phyloP scores from a whole-genome alignment of 2,797 vertebrate genomes.

The Amniataba percoides region DNA sequence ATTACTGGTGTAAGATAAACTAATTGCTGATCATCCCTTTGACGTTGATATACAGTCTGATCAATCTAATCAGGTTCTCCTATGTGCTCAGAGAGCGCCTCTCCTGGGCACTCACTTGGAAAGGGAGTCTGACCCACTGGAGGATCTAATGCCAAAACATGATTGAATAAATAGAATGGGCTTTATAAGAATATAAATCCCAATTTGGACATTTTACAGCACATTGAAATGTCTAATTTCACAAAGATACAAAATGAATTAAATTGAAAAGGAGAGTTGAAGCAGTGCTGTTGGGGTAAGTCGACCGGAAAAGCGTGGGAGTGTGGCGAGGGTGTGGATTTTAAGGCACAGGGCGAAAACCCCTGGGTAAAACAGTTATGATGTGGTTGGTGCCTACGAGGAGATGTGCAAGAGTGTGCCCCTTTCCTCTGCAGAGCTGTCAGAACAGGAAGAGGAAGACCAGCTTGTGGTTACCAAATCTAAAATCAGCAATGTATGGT shows the following conservation, averaged over 20 bases:
- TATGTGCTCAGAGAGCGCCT: no score
- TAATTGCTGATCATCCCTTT: no score
- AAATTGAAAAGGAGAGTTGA: neutral
- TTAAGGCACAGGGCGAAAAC: neutral
- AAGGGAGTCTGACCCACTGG: no score
- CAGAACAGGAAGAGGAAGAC: conserved; percentile 62
- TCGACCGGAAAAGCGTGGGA: neutral
- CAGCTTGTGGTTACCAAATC: conserved; percentile 52
- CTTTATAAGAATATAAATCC: no score
- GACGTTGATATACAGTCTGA: no score
- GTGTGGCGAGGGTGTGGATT: neutral
- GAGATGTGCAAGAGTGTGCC: conserved; percentile 12
- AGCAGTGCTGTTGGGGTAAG: neutral
- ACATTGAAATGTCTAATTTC: no score
- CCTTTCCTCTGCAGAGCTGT: conserved; percentile 40
- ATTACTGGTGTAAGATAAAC: no score
- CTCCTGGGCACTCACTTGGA: no score
- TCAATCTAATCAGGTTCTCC: no score
- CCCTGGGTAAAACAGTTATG: neutral
- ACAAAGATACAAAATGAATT: neutral
- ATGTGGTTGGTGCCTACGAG: conserved; percentile 23
- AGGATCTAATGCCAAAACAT: neutral
- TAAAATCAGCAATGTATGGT: neutral
- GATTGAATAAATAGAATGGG: no score
- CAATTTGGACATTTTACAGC: no score